Evolutionary conservation across 2,113 vertebrate genomes (phyloP).

Genomic region (Macroglossus sobrinus): DNA sequence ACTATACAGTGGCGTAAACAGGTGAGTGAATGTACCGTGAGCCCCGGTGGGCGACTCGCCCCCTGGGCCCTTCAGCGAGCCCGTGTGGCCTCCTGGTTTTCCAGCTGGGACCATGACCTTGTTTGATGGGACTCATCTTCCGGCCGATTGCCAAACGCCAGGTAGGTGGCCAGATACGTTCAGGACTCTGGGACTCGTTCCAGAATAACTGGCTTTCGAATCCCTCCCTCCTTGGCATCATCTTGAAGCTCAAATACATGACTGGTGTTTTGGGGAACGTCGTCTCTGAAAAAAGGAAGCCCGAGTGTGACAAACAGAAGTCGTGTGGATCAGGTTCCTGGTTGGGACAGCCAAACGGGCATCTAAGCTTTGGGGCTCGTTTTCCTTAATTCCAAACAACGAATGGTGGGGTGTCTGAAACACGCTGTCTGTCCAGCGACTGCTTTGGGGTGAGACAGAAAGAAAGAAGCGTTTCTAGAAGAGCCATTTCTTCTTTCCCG

Average conservation of each 20-base stretch:
- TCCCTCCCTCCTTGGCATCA: not conserved
- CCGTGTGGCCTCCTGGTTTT: not conserved
- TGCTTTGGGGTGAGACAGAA: not conserved
- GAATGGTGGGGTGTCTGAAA: not conserved
- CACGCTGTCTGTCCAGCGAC: not conserved
- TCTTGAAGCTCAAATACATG: rapidly evolving
- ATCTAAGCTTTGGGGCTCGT: not conserved
- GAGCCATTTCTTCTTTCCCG: not conserved
- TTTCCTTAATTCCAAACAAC: not conserved
- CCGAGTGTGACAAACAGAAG: not conserved
- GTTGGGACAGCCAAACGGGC: not conserved
- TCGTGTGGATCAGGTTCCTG: not conserved
- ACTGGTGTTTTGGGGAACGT: not conserved
- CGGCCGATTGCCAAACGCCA: not conserved
- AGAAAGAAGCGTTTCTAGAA: not conserved
- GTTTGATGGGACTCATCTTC: not conserved
- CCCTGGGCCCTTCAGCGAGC: not conserved
- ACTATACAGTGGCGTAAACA: rapidly evolving
- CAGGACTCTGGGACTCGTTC: not conserved
- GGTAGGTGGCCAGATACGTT: not conserved
- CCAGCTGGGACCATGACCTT: no score
- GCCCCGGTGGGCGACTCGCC: rapidly evolving
- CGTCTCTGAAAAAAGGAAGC: not conserved
- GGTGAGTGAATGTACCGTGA: rapidly evolving
- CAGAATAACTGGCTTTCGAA: not conserved